Evolutionary conservation across 2,797 vertebrate species (phyloP).

Genomic region (Chrysocyon brachyurus): DNA sequence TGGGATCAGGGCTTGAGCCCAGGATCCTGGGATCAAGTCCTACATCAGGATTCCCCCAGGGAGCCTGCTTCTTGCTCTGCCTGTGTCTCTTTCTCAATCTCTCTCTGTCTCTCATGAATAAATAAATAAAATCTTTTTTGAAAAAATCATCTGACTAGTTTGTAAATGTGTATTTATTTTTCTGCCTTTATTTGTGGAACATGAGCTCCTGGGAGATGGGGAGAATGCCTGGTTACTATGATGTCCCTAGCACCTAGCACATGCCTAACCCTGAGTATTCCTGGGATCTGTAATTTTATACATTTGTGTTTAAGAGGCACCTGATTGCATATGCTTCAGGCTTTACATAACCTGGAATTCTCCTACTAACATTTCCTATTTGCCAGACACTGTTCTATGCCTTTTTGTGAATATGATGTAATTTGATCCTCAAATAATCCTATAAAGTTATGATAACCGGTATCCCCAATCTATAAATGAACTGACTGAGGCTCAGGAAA

Average conservation of each 20-base stretch:
- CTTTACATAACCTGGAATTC: not conserved
- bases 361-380: not conserved
- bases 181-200: not conserved
- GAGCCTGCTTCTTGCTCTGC: too few species aligned
- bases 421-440: not conserved
- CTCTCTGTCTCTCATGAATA: too few species aligned
- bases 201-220: not conserved
- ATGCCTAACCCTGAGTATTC: not conserved
- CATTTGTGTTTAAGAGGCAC: not conserved
- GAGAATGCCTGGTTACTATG: not conserved
- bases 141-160: not conserved
- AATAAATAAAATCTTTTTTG: too few species aligned
- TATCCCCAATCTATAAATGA: not conserved
- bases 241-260: not conserved
- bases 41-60: too few species aligned
- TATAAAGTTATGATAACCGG: not conserved
- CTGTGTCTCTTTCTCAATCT: too few species aligned
- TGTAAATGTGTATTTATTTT: not conserved
- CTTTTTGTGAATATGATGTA: slow-evolving; percentile 14
- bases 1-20: too few species aligned
- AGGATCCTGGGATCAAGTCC: too few species aligned
- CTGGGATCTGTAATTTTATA: not conserved
- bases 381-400: not conserved
- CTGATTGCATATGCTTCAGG: not conserved
- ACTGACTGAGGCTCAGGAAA: not conserved